Base-by-base conservation (phyloP, 64 coral and sea anemone species). In the Astreopora myriophthalma region DNA sequence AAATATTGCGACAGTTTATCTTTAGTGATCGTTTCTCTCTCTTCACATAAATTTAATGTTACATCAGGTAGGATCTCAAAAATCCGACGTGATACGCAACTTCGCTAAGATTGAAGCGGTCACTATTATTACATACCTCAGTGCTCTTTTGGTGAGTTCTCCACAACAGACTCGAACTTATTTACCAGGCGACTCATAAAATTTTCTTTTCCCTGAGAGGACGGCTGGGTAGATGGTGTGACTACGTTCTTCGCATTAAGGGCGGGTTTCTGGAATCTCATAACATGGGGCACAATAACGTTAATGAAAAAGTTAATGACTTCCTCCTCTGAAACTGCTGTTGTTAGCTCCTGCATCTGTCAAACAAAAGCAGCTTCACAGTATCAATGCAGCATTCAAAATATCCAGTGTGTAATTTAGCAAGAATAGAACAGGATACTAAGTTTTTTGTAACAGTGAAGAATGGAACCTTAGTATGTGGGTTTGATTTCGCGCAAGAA, bases 311-410 rank as follows among this genome's bases (percentile, higher is more conserved):
- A 6, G 26, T 67, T n/a, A 7, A 28, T 67, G 64, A 67, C 26
- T 24, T 67, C 64, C 23, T 28, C 64, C 24, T 67, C 64, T 67
- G 64, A 25, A 28, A 67, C 25, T n/a, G 64, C 64, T 67, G 64
- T 67, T 67, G 64, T 30, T 67, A 67, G 64, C 64, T 67, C 64
- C 64, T 67, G 64, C 64, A 67, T 67, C 64, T 67, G 64, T 67
- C 23, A 28, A 24, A 67, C 64, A 67, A 67, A 67, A 67, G n/a
- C 64, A 67, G 40, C 40, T 8, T 44, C 0, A 44, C 40, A 44
- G 40, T 44, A 44, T 44, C 3, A 44, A 44, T 44, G 40, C 40
- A 44, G 40, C 40, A 44, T 44, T 44, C 40, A 44, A 44, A 44
- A 44, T 44, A 44, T 44, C 40, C 40, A 44, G 40, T 44, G 40